These are phyloP conservation scores for Nipponia nippon DNA, from an alignment of 2,113 vertebrate species.

Conservation along the genomic window DNA sequence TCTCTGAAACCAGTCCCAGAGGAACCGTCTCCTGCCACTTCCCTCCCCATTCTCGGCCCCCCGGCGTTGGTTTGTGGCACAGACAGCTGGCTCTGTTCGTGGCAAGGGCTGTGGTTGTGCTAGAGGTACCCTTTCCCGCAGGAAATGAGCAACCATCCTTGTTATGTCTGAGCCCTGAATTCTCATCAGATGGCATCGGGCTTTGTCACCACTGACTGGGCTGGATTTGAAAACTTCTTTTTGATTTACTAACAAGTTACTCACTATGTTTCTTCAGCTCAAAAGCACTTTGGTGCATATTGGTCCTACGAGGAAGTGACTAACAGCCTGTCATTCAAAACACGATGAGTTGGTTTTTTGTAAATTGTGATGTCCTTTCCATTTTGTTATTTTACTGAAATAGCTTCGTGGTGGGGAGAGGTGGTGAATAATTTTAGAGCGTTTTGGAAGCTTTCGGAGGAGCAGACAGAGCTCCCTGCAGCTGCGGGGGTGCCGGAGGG, in stretches of 20 bases:
- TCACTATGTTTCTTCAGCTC: neutral
- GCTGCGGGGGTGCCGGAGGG: neutral
- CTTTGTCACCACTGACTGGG: neutral
- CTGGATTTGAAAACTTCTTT: neutral
- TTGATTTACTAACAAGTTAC: neutral
- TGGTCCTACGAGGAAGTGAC: neutral
- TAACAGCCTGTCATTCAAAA: neutral
- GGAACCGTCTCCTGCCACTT: neutral
- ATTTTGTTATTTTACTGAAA: neutral
- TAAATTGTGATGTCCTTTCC: neutral
- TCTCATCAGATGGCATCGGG: neutral
- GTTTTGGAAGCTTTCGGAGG: neutral
- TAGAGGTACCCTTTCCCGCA: neutral
- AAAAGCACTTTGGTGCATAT: neutral
- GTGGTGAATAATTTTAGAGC: neutral
- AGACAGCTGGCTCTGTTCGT: accelerated
- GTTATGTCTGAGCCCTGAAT: neutral
- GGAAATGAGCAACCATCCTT: neutral
- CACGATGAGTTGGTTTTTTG: accelerated
- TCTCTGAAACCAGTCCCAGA: neutral
- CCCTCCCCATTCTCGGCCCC: neutral
- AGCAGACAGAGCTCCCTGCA: neutral
- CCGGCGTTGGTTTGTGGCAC: accelerated
- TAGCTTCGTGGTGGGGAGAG: neutral
- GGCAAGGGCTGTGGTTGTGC: neutral